phyloP scores from a whole-genome alignment of 2,113 vertebrate genomes.

The Leiothrix lutea region DNA sequence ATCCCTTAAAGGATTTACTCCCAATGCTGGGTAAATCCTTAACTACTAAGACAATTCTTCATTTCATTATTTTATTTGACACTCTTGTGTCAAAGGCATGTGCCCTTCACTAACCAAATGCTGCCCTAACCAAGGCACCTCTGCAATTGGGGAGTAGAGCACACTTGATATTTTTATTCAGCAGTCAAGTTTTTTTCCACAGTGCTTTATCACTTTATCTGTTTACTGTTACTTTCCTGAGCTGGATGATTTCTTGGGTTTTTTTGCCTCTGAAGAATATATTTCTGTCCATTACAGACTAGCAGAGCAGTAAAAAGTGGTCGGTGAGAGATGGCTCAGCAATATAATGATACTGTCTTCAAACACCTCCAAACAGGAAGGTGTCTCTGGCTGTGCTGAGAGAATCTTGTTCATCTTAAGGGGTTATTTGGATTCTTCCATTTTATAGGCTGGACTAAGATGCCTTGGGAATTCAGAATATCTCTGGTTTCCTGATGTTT shows the following conservation, averaged over 20 bases:
- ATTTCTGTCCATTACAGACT: not conserved
- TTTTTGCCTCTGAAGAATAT: not conserved
- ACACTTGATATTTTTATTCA: not conserved
- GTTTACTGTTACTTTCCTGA: not conserved
- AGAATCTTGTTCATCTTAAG: not conserved
- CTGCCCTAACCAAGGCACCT: not conserved
- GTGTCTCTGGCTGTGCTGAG: not conserved
- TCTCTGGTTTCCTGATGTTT: not conserved
- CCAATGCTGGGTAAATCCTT: not conserved
- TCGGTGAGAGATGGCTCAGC: not conserved
- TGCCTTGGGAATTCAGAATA: not conserved
- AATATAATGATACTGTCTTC: not conserved
- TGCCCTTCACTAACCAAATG: not conserved
- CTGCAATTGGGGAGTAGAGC: not conserved
- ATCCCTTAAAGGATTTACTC: not conserved
- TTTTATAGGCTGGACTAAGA: not conserved
- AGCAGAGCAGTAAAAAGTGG: not conserved
- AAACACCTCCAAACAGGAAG: not conserved
- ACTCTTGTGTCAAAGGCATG: not conserved
- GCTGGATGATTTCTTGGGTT: fast-evolving
- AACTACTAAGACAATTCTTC: not conserved
- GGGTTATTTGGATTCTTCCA: not conserved
- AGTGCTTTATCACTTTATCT: not conserved
- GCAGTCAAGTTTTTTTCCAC: not conserved
- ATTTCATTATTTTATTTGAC: not conserved